Percentiles rank a stretch among this genome's conserved stretches.
phyloP scores from a whole-genome alignment of 2,113 vertebrate species.

The Anoplopoma fimbria region DNA sequence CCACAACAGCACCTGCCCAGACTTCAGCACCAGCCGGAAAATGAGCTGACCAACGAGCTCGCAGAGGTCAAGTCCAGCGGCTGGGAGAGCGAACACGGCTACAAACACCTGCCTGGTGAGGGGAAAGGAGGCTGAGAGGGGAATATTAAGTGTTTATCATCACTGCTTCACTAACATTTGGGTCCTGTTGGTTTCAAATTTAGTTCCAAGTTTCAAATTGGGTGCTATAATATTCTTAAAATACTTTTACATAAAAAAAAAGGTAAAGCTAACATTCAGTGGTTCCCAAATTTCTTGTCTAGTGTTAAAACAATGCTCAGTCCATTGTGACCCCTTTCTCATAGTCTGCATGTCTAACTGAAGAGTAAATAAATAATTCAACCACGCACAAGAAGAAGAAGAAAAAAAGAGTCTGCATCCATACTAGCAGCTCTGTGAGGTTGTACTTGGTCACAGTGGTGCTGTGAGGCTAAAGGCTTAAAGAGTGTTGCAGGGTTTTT shows the following conservation, averaged over 20 bases:
- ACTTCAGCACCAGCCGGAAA: slow-evolving; percentile 35
- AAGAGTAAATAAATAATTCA: not conserved
- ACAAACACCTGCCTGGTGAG: slow-evolving; percentile 76
- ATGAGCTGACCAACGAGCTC: slow-evolving; percentile 60
- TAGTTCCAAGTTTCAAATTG: not conserved
- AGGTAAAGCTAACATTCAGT: not conserved
- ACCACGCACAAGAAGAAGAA: not conserved
- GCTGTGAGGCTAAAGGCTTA: not conserved
- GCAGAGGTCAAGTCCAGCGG: slow-evolving; percentile 40
- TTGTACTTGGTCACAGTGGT: no score
- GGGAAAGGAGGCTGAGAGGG: not conserved
- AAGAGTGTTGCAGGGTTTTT: no score
- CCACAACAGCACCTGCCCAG: slow-evolving; percentile 32
- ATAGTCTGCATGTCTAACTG: not conserved
- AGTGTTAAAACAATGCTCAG: not conserved
- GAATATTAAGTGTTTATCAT: not conserved
- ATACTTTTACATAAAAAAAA: not conserved
- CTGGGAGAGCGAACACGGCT: slow-evolving; percentile 66
- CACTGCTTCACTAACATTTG: not conserved
- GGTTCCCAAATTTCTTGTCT: not conserved
- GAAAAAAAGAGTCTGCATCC: not conserved
- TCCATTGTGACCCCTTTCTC: not conserved
- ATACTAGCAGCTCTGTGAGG: no score
- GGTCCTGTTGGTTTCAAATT: not conserved
- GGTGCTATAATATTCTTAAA: not conserved